Evolutionary conservation across 2,797 vertebrate genomes (phyloP).

Genomic region (Enteromius unitaeniatus): DNA sequence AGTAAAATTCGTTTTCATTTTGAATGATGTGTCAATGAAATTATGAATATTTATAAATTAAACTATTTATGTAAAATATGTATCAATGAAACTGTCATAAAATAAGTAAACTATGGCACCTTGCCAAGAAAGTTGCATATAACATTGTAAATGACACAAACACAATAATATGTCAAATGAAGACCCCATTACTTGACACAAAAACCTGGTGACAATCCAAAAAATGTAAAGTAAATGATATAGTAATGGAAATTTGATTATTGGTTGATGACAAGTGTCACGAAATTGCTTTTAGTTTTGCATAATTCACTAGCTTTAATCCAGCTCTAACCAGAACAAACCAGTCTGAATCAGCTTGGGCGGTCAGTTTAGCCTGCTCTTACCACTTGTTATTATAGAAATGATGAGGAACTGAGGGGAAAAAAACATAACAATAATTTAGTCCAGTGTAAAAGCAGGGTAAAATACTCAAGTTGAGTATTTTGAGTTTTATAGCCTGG

Average conservation of each 20-base stretch:
- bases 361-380: neutral
- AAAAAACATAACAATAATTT: neutral
- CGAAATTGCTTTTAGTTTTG: neutral
- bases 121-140: neutral
- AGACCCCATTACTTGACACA: neutral
- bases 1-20: neutral
- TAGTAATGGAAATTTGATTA: neutral
- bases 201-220: neutral
- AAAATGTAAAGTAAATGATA: neutral
- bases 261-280: neutral
- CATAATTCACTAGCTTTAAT: neutral
- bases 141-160: neutral
- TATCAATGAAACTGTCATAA: neutral
- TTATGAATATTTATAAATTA: neutral
- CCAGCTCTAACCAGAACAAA: constrained; percentile 1
- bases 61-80: neutral
- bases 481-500: neutral
- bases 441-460: neutral
- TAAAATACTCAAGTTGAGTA: neutral
- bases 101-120: neutral
- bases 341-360: neutral
- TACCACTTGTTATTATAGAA: neutral
- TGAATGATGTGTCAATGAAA: neutral
- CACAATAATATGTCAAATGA: neutral
- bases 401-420: neutral